Evolutionary conservation across 2,888 invertebrate species (phyloP), one percentile per base, ranked within the genome.

Genomic region (Acleris literana): DNA sequence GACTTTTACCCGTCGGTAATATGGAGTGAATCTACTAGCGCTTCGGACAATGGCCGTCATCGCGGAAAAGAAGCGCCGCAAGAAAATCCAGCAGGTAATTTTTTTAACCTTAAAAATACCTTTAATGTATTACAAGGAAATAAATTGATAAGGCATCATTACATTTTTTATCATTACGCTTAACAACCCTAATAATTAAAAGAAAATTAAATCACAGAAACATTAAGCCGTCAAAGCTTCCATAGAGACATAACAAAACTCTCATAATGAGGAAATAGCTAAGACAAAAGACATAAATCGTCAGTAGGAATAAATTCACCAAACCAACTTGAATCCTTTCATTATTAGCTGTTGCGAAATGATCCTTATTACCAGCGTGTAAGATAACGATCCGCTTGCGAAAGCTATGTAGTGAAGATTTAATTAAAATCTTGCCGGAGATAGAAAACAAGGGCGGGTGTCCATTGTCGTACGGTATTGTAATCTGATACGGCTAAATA

Each of bases 361-460:
- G 20, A 17, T 25, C 29, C 29, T 16, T 52, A 58, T 46, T 52
- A 17, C 52, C 1, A 29, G 29, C n/a, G 44, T 22, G 33, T 52
- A 62, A 25, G 46, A 57, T 53, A 13, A 25, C 4, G 22, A 53
- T 65, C 55, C 22, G 61, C 33, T 20, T 52, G 49, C 11, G n/a
- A 1, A 20, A 17, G 44, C 29, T 56, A 4, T 57, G 57, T 53
- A 55, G 66, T 52, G 56, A 11, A 52, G 39, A 62, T 66, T 66
- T 66, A 66, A 66, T 66, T 66, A 66, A 66, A 66, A 57, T 57
- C 66, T 62, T 33, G 61, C 62, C 48, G 61, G 25, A 61, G 66
- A 62, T 66, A 48, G 62, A 57, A 65, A 61, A 65, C 52, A 57
- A 44, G 62, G 39, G 48, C 16, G 20, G 22, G 46, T 66, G 39